Evolutionary conservation across 2,888 invertebrate species (phyloP), one percentile per base, ranked within the genome.

Genomic region (Troides aeacus): DNA sequence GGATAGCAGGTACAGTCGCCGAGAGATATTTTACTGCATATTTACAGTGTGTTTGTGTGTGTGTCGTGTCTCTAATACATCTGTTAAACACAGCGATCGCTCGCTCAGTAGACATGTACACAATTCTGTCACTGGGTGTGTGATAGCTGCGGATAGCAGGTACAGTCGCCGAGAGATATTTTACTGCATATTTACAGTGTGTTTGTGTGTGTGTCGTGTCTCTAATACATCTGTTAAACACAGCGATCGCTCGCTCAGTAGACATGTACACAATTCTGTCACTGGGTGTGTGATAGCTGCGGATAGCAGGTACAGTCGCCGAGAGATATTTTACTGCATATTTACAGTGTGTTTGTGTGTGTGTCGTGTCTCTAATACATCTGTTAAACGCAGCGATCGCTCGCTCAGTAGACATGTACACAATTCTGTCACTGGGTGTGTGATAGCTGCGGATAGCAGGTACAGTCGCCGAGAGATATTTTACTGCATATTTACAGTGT

Each of bases 211-310:
- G 3, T 24, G 24, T 24, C 24, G 24, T 24, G 24, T 24, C 3
- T 24, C 24, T 3, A 24, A 24, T 24, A 3, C 3, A 24, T 24
- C 24, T 3, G 24, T 24, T 24, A 24, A 24, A 24, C 24, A 24
- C 24, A 24, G 24, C 24, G 24, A 3, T 74, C 69, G 71, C 42
- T 66, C 7, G 53, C 63, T 70, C 72, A 73, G 73, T 71, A 68
- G 74, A 72, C 71, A 74, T 60, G 21, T 12, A 50, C 23, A 8
- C 30, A 59, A 71, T 69, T 74, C 73, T 75, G 76, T 75, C 76
- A 77, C 78, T 79, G 76, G 75, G 74, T 72, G 39, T 66, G 71
- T 79, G 75, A 80, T 75, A 53, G 75, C 72, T 77, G 30, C 61
- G 30, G 66, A 63, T 72, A 73, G 72, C 62, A 69, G 75, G 74